These are phyloP conservation scores for Drosophila rubida DNA, from an alignment of 2,888 invertebrate species.

Conservation along the genomic window DNA sequence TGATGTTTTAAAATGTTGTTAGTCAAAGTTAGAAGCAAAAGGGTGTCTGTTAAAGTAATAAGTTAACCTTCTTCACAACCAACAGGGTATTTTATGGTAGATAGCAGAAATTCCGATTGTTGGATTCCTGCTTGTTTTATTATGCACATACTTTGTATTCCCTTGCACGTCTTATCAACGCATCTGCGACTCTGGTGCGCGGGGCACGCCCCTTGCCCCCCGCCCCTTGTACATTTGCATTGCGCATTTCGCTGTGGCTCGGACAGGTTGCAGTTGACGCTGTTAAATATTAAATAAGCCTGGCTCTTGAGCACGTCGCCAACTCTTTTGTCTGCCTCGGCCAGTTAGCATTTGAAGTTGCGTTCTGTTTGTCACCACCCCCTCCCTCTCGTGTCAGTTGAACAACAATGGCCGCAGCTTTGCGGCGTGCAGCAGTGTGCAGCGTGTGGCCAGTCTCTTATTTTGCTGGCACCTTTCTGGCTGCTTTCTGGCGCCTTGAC, in stretches of 20 bases:
- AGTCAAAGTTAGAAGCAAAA: too few species aligned
- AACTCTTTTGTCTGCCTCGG: background rate
- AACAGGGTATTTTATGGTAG: too few species aligned
- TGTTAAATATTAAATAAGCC: conserved; percentile 55
- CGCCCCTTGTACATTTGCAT: background rate
- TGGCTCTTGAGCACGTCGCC: conserved; percentile 36
- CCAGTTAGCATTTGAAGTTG: too few species aligned
- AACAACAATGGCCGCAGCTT: too few species aligned
- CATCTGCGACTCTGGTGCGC: too few species aligned
- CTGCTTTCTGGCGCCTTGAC: conserved; percentile 58
- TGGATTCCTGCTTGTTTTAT: too few species aligned
- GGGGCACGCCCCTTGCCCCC: background rate
- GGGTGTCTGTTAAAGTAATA: too few species aligned
- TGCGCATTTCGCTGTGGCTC: conserved; percentile 34
- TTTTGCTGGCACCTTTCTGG: background rate
- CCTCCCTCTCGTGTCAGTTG: conserved; percentile 25
- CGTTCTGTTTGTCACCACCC: background rate
- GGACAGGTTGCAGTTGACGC: conserved; percentile 40
- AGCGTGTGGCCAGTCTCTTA: conserved; percentile 16
- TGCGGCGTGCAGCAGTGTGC: conserved; percentile 19
- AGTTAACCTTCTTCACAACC: too few species aligned
- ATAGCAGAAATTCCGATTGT: too few species aligned
- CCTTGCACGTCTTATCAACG: conserved; percentile 62
- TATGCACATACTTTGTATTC: conserved; percentile 58
- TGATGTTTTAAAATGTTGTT: too few species aligned